A percentile compares a stretch with the other conserved stretches of the same genome.
These are phyloP conservation scores for Pipistrellus pygmaeus DNA, from an alignment of 2,797 vertebrate species.

Conservation along the genomic window DNA sequence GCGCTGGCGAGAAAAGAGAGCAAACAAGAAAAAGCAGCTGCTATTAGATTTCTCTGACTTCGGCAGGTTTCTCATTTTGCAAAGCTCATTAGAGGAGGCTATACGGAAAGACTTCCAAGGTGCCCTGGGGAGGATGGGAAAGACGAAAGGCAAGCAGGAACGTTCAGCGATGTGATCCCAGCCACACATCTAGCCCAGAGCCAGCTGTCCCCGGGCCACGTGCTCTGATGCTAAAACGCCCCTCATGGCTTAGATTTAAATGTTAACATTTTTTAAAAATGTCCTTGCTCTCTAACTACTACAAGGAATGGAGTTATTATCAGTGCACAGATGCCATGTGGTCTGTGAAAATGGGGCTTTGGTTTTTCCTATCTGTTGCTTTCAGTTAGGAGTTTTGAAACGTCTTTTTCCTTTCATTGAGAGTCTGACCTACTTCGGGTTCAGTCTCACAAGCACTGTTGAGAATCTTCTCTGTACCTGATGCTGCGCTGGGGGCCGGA, in stretches of 20 bases:
- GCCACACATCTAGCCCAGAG: constrained; percentile 67
- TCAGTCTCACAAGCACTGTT: constrained; percentile 5
- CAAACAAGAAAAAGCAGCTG: constrained; percentile 84
- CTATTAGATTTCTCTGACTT: constrained; percentile 85
- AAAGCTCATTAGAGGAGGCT: constrained; percentile 88
- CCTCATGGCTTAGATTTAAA: constrained; percentile 41
- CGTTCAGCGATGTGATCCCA: constrained; percentile 74
- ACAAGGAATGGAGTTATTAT: neutral
- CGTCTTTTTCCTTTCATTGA: constrained; percentile 41
- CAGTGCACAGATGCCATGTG: neutral
- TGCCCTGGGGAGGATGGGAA: constrained; percentile 74
- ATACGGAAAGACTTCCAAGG: constrained; percentile 78
- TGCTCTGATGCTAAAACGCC: neutral
- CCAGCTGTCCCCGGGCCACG: neutral
- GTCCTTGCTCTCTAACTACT: neutral
- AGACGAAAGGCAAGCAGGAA: constrained; percentile 64
- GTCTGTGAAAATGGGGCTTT: constrained; percentile 46
- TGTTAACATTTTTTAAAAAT: neutral
- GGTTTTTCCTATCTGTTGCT: neutral
- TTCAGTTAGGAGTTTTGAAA: constrained; percentile 40
- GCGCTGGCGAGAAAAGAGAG: neutral
- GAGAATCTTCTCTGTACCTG: neutral
- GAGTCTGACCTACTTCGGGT: neutral
- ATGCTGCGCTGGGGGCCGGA: neutral
- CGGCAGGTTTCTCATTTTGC: constrained; percentile 86